These are phyloP conservation scores for Lithophane leautieri DNA, from an alignment of 2,888 invertebrate genomes.

Conservation along the genomic window DNA sequence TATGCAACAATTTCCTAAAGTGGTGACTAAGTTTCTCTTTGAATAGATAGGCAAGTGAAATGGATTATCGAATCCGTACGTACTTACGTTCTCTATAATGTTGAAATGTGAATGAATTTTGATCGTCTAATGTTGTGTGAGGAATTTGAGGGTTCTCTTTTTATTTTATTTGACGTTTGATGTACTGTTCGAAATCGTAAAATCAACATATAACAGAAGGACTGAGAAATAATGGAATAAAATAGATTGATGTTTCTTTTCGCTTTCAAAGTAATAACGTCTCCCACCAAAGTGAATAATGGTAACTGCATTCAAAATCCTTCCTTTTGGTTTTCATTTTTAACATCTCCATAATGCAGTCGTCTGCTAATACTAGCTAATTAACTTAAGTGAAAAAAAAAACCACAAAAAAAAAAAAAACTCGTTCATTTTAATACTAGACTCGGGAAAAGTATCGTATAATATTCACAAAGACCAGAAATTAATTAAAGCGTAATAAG, in stretches of 20 bases:
- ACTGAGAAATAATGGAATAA: not conserved
- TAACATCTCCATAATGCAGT: not conserved
- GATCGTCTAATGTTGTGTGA: slow-evolving; percentile 11
- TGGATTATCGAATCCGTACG: slow-evolving; percentile 71
- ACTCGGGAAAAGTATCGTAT: slow-evolving; percentile 52
- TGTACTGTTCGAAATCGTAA: not conserved
- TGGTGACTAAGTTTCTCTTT: slow-evolving; percentile 76
- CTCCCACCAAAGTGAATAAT: not conserved
- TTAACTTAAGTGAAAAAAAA: slow-evolving; percentile 44
- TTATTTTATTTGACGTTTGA: not conserved
- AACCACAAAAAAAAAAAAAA: too few relatives aligned
- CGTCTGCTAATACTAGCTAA: slow-evolving; percentile 9
- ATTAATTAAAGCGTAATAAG: slow-evolving; percentile 66
- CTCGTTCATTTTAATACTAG: slow-evolving; percentile 31
- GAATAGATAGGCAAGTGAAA: slow-evolving; percentile 74
- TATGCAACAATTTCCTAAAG: slow-evolving; percentile 77
- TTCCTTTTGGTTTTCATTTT: slow-evolving; percentile 10
- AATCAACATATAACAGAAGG: not conserved
- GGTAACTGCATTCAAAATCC: not conserved
- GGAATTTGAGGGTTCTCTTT: not conserved
- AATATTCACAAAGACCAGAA: slow-evolving; percentile 64
- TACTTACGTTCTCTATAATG: slow-evolving; percentile 53
- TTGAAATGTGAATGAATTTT: slow-evolving; percentile 44
- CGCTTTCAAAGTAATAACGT: not conserved
- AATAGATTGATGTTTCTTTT: not conserved